These are phyloP conservation scores for Luperina nickerlii DNA, from an alignment of 2,888 invertebrate species.

Conservation along the genomic window DNA sequence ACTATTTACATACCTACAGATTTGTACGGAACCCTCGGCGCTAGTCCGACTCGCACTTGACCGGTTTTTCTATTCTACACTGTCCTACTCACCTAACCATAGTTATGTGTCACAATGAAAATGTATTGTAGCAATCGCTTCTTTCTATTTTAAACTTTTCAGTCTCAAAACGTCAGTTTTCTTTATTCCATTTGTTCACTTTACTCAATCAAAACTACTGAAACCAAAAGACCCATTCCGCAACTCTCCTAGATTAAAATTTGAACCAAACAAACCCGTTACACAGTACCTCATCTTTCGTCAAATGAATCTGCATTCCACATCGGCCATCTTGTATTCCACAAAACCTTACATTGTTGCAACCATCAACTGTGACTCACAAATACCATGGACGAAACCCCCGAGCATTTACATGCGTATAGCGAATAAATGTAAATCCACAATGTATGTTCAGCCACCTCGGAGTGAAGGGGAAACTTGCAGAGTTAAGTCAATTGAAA, in stretches of 20 bases:
- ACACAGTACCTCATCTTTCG: conserved; percentile 8
- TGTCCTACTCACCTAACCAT: too few species aligned
- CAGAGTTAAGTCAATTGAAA: conserved; percentile 48
- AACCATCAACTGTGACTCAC: conserved; percentile 52
- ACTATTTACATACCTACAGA: too few species aligned
- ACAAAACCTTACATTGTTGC: conserved; percentile 53
- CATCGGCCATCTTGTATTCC: conserved; percentile 37
- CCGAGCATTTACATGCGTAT: conserved; percentile 62
- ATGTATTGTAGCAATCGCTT: background rate
- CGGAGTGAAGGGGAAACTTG: conserved; percentile 30
- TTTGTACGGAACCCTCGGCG: too few species aligned
- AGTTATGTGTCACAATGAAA: too few species aligned
- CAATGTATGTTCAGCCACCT: conserved; percentile 62
- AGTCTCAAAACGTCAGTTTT: background rate
- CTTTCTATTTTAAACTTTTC: too few species aligned
- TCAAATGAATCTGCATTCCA: conserved; percentile 25
- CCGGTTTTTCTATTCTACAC: too few species aligned
- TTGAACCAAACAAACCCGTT: conserved; percentile 28
- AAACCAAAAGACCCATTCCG: background rate
- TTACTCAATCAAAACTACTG: background rate
- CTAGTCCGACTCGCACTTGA: too few species aligned
- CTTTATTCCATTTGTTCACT: background rate
- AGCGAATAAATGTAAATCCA: conserved; percentile 63
- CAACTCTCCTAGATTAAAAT: conserved; percentile 33
- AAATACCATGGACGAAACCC: conserved; percentile 49